phyloP scores from a whole-genome alignment of 2,888 invertebrate species.

The Reticulitermes lucifugus region DNA sequence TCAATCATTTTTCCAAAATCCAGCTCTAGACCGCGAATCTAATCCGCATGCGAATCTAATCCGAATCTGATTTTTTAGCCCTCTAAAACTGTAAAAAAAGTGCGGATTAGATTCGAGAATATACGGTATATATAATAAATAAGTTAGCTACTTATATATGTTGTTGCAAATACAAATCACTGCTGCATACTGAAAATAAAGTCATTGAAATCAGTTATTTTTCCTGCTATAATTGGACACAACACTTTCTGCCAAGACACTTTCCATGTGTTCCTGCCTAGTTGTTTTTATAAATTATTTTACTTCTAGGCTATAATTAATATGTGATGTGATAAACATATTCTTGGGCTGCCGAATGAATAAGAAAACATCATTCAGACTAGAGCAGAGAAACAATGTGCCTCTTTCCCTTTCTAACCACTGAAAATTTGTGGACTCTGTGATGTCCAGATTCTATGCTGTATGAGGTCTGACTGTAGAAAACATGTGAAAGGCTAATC shows the following conservation, averaged over 20 bases:
- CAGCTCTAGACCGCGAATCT: no score
- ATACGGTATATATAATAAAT: no score
- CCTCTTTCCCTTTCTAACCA: conserved; percentile 6
- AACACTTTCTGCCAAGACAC: background rate
- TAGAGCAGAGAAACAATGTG: conserved; percentile 25
- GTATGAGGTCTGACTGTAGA: conserved; percentile 9
- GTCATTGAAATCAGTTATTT: background rate
- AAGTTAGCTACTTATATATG: no score
- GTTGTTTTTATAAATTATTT: background rate
- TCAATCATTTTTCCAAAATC: no score
- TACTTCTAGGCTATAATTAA: conserved; percentile 23
- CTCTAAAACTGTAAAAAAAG: no score
- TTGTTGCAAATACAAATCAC: no score
- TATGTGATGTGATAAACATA: background rate
- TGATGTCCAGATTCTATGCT: conserved; percentile 21
- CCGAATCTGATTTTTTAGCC: no score
- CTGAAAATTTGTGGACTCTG: conserved; percentile 23
- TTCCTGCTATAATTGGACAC: background rate
- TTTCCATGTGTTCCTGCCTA: background rate
- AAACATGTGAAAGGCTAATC: conserved; percentile 7
- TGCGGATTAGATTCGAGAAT: no score
- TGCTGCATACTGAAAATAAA: no score
- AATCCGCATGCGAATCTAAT: no score
- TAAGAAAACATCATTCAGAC: background rate
- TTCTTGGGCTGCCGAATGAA: conserved; percentile 5